phyloP scores from a whole-genome alignment of 2,797 vertebrate genomes.

The Lacerta bilineata region DNA sequence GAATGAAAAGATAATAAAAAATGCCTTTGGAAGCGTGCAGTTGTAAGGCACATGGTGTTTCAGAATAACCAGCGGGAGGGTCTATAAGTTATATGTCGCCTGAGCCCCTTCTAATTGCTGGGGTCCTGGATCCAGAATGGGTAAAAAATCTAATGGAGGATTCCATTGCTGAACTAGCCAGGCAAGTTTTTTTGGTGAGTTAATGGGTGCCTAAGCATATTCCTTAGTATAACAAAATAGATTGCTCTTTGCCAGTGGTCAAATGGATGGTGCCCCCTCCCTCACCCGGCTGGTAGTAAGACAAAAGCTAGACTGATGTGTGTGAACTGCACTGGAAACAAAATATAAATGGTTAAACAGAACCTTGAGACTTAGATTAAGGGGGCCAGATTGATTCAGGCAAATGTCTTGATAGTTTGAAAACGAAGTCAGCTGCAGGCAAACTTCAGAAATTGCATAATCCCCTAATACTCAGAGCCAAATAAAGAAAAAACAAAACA shows the following conservation, averaged over 20 bases:
- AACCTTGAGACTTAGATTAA: background rate
- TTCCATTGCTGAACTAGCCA: no score
- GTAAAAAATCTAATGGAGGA: no score
- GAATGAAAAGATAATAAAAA: slow-evolving; percentile 10
- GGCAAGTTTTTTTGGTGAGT: no score
- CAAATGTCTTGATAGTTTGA: background rate
- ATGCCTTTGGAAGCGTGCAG: background rate
- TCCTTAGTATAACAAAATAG: no score
- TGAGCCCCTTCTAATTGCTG: no score
- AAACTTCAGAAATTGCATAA: background rate
- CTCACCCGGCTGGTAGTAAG: no score
- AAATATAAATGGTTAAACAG: background rate
- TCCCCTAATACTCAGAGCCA: background rate
- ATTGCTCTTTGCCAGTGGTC: no score
- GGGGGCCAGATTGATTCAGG: background rate
- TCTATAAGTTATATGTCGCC: background rate
- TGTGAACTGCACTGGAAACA: background rate
- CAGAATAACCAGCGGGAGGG: background rate
- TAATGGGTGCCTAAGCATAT: no score
- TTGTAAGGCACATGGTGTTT: background rate
- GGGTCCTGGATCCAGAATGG: no score
- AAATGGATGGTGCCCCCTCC: no score
- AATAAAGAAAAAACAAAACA: background rate
- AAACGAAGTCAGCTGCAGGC: background rate
- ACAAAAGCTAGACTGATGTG: no score